Evolutionary conservation across 2,797 vertebrate species (phyloP).

Genomic region (Catamblyrhynchus diadema): DNA sequence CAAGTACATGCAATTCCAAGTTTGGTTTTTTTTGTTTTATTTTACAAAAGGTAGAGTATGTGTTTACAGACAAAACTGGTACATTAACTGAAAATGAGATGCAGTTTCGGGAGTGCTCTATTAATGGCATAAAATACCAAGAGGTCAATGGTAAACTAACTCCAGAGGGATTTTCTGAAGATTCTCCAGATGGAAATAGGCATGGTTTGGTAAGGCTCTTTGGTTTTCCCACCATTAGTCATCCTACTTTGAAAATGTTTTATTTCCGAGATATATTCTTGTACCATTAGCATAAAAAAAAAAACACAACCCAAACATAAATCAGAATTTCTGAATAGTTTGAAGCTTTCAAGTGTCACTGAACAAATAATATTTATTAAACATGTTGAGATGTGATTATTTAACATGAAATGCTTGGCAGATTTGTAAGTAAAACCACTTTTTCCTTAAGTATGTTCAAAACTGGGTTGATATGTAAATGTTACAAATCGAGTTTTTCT

Average conservation of each 20-base stretch:
- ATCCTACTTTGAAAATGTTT: not conserved
- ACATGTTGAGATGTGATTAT: not conserved
- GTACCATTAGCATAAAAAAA: not conserved
- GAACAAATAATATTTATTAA: not conserved
- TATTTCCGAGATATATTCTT: not conserved
- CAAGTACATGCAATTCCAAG: not conserved
- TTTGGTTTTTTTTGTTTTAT: not conserved
- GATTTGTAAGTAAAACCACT: not conserved
- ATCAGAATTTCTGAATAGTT: not conserved
- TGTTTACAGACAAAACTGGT: conserved; percentile 98
- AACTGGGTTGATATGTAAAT: not conserved
- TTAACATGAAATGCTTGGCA: not conserved
- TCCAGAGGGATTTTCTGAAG: conserved; percentile 89
- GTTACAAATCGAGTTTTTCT: not conserved
- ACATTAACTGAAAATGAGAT: conserved; percentile 98
- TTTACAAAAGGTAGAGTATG: conserved; percentile 90
- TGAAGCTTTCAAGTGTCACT: not conserved
- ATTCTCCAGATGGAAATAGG: conserved; percentile 79
- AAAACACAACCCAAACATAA: not conserved
- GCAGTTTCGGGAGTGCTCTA: conserved; percentile 96
- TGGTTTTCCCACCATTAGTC: not conserved
- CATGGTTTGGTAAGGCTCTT: conserved; percentile 71
- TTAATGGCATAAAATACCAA: conserved; percentile 93
- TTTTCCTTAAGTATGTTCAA: not conserved
- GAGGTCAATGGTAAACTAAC: conserved; percentile 92